phyloP scores from a whole-genome alignment of 2,888 invertebrate genomes.

The Nomada fabriciana region DNA sequence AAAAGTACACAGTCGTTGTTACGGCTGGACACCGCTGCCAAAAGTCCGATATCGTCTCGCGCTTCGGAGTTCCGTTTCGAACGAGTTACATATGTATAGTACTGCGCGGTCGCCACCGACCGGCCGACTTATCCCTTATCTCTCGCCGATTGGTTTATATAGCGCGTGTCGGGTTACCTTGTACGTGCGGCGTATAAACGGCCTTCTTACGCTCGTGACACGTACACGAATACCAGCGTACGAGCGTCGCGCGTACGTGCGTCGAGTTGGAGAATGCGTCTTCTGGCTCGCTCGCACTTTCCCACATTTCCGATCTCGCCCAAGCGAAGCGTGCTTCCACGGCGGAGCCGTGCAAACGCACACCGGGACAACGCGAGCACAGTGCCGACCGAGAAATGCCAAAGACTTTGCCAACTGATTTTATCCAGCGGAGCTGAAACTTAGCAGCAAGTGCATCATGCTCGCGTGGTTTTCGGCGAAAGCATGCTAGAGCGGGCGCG shows the following conservation, averaged over 20 bases:
- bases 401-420: not conserved
- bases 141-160: slow-evolving; percentile 57
- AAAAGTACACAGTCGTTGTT: no score
- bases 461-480: no score
- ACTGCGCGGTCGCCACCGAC: not conserved
- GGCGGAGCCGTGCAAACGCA: no score
- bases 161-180: slow-evolving; percentile 54
- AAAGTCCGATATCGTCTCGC: no score
- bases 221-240: slow-evolving; percentile 33
- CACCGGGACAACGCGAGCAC: not conserved
- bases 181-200: slow-evolving; percentile 59
- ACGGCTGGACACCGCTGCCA: no score
- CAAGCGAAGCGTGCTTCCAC: not conserved
- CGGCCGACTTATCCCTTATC: slow-evolving; percentile 53
- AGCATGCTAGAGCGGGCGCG: no score
- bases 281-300: slow-evolving; percentile 19
- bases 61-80: not conserved
- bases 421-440: not conserved
- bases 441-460: not conserved
- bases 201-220: slow-evolving; percentile 54
- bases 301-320: slow-evolving; percentile 47
- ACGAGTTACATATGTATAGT: slow-evolving; percentile 11
- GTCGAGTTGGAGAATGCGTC: slow-evolving; percentile 48
- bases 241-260: slow-evolving; percentile 31
- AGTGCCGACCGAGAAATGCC: not conserved